Conservation (phyloP, 1,140 invertebrate genomes). For the Monochamus saltuarius region DNA sequence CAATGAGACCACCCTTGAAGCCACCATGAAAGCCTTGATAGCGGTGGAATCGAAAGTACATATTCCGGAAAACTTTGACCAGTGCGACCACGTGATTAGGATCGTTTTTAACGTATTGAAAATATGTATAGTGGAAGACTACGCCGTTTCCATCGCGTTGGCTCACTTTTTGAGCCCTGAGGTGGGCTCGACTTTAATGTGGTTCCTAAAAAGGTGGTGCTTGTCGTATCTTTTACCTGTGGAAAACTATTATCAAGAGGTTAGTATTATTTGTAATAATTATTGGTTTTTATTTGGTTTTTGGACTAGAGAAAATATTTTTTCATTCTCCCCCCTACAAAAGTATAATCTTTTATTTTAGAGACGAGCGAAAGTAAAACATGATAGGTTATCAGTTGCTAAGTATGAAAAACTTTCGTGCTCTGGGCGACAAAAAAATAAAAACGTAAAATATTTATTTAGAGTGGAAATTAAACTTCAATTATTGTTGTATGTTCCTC, state of each 20-base stretch:
- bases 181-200: slow-evolving; percentile 74
- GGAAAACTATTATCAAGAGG: slow-evolving; percentile 69
- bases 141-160: slow-evolving; percentile 62
- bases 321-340: too few species aligned
- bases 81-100: slow-evolving; percentile 64
- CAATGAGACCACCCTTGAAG: slow-evolving; percentile 28
- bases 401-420: too few species aligned
- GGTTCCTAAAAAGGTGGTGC: slow-evolving; percentile 79
- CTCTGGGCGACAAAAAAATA: too few species aligned
- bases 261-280: slow-evolving; percentile 39
- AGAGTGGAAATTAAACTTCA: too few species aligned
- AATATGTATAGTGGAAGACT: slow-evolving; percentile 68
- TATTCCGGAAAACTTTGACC: slow-evolving; percentile 54
- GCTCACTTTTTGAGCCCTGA: slow-evolving; percentile 74
- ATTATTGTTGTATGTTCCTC: too few species aligned
- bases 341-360: too few species aligned
- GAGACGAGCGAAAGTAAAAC: too few species aligned
- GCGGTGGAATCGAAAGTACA: slow-evolving; percentile 44
- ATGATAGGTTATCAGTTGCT: too few species aligned
- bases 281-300: slow-evolving; percentile 4
- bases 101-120: slow-evolving; percentile 67
- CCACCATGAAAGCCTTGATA: slow-evolving; percentile 54
- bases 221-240: slow-evolving; percentile 72
- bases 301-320: too few species aligned
- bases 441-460: too few species aligned